Conservation (phyloP, 2,797 vertebrate genomes). For the Pterois miles region DNA sequence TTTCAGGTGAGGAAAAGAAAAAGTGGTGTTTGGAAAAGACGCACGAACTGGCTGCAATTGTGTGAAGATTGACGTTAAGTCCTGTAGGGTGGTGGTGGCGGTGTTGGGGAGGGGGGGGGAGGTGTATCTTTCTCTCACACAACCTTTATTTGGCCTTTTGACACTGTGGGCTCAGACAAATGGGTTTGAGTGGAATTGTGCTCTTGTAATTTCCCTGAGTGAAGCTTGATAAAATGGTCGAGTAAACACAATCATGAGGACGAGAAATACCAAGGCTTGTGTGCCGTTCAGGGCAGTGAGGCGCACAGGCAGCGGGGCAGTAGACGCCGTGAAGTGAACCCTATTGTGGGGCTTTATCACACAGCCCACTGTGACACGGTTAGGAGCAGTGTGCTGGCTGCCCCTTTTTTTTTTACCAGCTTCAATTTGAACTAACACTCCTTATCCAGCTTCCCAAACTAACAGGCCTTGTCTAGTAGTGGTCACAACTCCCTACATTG, state of each 20-base stretch:
- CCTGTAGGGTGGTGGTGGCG: constrained; percentile 39
- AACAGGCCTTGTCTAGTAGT: constrained; percentile 33
- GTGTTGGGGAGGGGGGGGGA: constrained; percentile 20
- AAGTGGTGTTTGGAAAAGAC: constrained; percentile 33
- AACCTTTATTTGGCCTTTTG: constrained; percentile 79
- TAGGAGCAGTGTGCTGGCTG: constrained; percentile 11
- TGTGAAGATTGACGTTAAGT: constrained; percentile 43
- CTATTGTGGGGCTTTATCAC: constrained; percentile 41
- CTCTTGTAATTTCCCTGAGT: constrained; percentile 29
- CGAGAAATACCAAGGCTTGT: constrained; percentile 19
- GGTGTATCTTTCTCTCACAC: constrained; percentile 70
- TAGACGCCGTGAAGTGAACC: constrained; percentile 54
- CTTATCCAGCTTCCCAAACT: constrained; percentile 27
- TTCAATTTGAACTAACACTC: constrained; percentile 35
- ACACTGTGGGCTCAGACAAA: constrained; percentile 61
- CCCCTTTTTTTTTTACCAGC: constrained; percentile 14
- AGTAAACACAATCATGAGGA: constrained; percentile 41
- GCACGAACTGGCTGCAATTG: constrained; percentile 43
- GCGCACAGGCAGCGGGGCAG: constrained; percentile 49
- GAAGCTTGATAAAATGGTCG: constrained; percentile 41
- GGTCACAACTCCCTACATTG: constrained; percentile 51
- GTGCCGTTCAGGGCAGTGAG: constrained; percentile 39
- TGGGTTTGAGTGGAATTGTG: constrained; percentile 32
- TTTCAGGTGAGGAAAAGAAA: constrained; percentile 90
- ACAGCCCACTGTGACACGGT: constrained; percentile 42